Percentiles rank a stretch among this genome's conserved stretches.
These are phyloP conservation scores for Bovichtus diacanthus DNA, from an alignment of 2,797 vertebrate genomes.

Conservation along the genomic window DNA sequence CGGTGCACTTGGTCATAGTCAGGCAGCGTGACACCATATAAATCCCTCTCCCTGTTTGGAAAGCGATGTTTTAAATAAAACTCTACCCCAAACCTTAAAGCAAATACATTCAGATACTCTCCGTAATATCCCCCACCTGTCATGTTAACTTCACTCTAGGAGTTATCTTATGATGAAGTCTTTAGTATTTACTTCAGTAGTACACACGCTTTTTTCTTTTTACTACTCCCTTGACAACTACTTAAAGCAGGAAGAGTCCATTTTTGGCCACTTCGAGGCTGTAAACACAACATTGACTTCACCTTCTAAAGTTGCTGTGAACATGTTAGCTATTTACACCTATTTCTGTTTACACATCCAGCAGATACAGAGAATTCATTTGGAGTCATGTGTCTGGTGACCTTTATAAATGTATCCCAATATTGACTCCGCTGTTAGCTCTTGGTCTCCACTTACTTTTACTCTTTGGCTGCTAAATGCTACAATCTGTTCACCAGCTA, in stretches of 20 bases:
- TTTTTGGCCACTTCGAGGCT: background rate
- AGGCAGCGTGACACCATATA: background rate
- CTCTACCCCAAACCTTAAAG: background rate
- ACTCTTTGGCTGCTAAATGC: no score
- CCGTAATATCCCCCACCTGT: background rate
- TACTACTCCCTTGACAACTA: background rate
- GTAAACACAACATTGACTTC: background rate
- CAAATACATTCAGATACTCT: background rate
- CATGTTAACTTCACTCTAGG: background rate
- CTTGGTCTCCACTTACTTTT: no score
- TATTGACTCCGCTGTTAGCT: no score
- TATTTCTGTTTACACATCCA: background rate
- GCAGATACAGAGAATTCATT: background rate
- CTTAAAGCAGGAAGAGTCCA: background rate
- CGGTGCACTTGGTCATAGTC: constrained; percentile 5
- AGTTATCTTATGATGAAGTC: background rate
- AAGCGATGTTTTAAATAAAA: background rate
- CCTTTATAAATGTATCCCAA: background rate
- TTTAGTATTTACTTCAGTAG: background rate
- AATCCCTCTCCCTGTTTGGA: background rate
- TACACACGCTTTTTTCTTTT: background rate
- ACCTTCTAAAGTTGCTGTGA: background rate
- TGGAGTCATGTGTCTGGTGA: background rate
- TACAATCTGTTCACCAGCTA: no score
- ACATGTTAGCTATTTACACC: background rate